Base-by-base conservation (phyloP, 2,797 vertebrate genomes). In the Pipistrellus pipistrellus region DNA sequence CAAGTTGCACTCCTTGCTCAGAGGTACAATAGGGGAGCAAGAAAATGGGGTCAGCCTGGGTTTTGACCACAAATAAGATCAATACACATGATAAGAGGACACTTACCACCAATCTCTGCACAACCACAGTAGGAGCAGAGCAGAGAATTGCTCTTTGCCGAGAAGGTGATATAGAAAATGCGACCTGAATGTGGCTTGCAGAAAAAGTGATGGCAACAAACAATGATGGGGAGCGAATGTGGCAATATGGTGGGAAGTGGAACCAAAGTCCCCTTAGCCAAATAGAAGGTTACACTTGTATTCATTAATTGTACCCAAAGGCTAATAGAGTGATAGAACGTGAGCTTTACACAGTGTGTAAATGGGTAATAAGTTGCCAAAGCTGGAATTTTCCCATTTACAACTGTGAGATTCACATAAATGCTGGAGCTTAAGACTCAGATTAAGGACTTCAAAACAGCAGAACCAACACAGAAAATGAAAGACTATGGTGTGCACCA, bases 31-130 rank as follows among this genome's bases (percentile, higher is more conserved):
- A 57, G 68, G 78, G 8, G 77, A 83, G 15, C 41, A 76, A 71
- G 23, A 76, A 94, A 96, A 93, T 59, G 32, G 57, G 81, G 72
- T 91, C 81, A 85, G 17, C 11, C 8, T 80, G 55, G 57, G 59
- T 92, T 95, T 25, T 72, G 15, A 46, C 23, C 23, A 89, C 15
- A 84, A 66, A 35, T 76, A 81, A 96, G 51, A 93, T 95, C 10
- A 71, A 59, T 5, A 9, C 23, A 46, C 5, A 1, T 85, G 69
- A 85, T 88, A 85, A 64, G 32, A 92, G 30, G 15, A 44, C 30
- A 72, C 27, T 66, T 46, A 73, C 59, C 73, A 93, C 38, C 75
- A 76, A 59, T 64, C 77, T 86, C 78, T 78, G 73, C 44, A 90
- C 21, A 27, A 88, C 30, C 44, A 73, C 41, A 55, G 38, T 21